Evolutionary conservation across 2,797 vertebrate genomes (phyloP).

Genomic region (Protosalanx chinensis): DNA sequence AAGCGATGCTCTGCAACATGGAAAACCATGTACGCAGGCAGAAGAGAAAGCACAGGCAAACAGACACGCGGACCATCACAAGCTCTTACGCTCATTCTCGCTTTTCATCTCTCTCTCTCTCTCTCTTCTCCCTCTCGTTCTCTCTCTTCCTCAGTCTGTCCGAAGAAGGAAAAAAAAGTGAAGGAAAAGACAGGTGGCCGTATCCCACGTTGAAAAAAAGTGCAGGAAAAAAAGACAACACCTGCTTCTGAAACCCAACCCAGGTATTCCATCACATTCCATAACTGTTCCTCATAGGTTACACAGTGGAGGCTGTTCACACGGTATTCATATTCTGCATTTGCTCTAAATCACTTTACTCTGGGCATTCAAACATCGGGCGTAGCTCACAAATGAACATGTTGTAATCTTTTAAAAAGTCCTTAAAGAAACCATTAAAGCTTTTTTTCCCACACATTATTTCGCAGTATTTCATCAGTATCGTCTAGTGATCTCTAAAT

Average conservation of each 20-base stretch:
- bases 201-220: slow-evolving; percentile 19
- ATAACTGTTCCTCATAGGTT: slow-evolving; percentile 56
- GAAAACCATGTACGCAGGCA: slow-evolving; percentile 48
- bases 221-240: slow-evolving; percentile 63
- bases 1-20: slow-evolving; percentile 52
- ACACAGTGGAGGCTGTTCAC: slow-evolving; percentile 43
- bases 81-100: not conserved
- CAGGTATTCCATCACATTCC: slow-evolving; percentile 74
- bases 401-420: not conserved
- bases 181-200: slow-evolving; percentile 64
- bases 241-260: slow-evolving; percentile 83
- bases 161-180: slow-evolving; percentile 7
- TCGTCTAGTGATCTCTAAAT: not conserved
- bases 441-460: not conserved
- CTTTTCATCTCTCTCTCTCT: not conserved
- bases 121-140: not conserved
- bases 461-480: not conserved
- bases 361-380: not conserved
- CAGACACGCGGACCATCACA: slow-evolving; percentile 38
- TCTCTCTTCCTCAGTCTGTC: slow-evolving; percentile 4
- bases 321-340: slow-evolving; percentile 41
- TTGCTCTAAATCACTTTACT: slow-evolving; percentile 31
- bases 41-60: slow-evolving; percentile 45
- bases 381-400: not conserved
- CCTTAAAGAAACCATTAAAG: not conserved